These are phyloP conservation scores for Isaurus tuberculatus DNA, from an alignment of 92 coral and sea anemone species.

Conservation along the genomic window DNA sequence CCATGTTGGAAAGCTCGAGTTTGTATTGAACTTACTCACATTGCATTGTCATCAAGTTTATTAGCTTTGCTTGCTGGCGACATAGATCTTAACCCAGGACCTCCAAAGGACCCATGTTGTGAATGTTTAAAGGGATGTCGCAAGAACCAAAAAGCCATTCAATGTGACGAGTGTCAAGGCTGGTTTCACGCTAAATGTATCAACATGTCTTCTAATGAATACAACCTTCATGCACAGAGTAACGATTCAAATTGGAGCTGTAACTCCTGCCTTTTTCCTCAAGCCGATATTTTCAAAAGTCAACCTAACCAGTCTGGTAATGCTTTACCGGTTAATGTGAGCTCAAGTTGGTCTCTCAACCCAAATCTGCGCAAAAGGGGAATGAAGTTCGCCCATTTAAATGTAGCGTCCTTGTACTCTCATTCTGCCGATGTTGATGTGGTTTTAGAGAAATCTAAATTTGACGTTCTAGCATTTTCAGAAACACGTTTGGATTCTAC, in stretches of 20 bases:
- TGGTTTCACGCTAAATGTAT: no score
- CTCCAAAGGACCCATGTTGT: not conserved
- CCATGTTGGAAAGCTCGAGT: not conserved
- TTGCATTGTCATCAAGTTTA: not conserved
- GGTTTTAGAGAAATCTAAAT: conserved; percentile 1
- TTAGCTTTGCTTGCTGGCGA: not conserved
- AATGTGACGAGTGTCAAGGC: no score
- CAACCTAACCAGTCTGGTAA: no score
- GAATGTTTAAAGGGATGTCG: not conserved
- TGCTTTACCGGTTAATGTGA: no score
- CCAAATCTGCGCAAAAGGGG: no score
- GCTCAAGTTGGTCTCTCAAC: no score
- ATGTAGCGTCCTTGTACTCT: conserved; percentile 19
- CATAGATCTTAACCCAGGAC: not conserved
- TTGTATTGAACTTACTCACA: not conserved
- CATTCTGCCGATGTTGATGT: conserved; percentile 50
- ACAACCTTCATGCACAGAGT: no score
- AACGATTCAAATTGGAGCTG: no score
- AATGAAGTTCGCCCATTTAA: conserved; percentile 55
- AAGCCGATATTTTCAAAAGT: no score
- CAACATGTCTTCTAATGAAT: no score
- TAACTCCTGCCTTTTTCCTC: no score
- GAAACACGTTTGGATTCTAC: conserved; percentile 41
- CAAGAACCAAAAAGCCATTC: no score
- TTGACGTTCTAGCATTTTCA: conserved; percentile 32